phyloP scores from a whole-genome alignment of 2,888 invertebrate species.

The Tupiocoris notatus region DNA sequence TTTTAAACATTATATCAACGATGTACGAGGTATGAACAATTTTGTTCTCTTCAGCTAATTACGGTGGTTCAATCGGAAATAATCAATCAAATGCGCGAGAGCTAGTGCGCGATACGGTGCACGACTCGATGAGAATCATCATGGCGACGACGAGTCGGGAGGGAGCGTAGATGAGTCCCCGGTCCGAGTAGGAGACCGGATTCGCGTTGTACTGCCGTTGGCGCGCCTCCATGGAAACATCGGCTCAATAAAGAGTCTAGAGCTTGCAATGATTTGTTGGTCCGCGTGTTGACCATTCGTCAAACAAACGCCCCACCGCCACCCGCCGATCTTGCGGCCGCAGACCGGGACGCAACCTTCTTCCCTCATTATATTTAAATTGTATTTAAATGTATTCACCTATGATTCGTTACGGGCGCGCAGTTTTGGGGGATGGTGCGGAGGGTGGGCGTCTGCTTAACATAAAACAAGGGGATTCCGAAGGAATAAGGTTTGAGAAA shows the following conservation, averaged over 20 bases:
- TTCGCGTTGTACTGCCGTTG: background rate
- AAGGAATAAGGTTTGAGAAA: background rate
- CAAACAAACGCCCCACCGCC: constrained; percentile 29
- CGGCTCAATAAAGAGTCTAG: background rate
- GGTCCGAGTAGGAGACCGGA: too few relatives aligned
- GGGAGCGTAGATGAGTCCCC: too few relatives aligned
- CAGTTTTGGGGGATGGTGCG: too few relatives aligned
- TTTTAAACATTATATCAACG: too few relatives aligned
- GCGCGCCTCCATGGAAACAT: background rate
- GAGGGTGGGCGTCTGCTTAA: constrained; percentile 28
- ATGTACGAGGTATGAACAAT: too few relatives aligned
- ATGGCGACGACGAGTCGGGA: too few relatives aligned
- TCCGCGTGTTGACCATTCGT: constrained; percentile 37
- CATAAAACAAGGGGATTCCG: constrained; percentile 31
- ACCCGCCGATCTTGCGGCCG: background rate
- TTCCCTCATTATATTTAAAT: constrained; percentile 45
- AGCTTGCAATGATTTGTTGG: constrained; percentile 33
- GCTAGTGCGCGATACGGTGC: too few relatives aligned
- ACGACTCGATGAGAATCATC: too few relatives aligned
- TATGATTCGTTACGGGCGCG: constrained; percentile 39
- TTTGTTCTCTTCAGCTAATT: too few relatives aligned
- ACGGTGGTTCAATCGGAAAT: too few relatives aligned
- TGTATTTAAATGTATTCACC: constrained; percentile 46
- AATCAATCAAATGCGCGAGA: too few relatives aligned
- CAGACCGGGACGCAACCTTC: background rate